Evolutionary conservation across 2,888 invertebrate genomes (phyloP).

Genomic region (Macrostomum cliftonense): DNA sequence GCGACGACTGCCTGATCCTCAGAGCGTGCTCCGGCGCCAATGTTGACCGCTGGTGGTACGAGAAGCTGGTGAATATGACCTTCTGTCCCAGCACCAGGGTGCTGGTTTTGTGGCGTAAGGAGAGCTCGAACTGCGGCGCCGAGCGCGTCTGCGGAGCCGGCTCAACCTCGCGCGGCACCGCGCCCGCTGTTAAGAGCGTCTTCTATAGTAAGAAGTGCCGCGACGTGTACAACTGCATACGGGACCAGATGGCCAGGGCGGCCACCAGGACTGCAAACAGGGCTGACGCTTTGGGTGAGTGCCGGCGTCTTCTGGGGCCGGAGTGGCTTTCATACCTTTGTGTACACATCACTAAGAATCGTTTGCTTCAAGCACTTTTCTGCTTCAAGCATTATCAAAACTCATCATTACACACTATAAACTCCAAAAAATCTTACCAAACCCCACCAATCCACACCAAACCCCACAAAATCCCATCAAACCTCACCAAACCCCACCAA

Average conservation of each 20-base stretch:
- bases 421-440: too few species aligned
- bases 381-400: too few species aligned
- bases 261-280: conserved; percentile 43
- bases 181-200: not conserved
- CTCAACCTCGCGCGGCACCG: not conserved
- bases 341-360: too few species aligned
- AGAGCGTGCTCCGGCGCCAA: conserved; percentile 40
- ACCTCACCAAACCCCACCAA: too few species aligned
- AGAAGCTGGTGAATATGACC: conserved; percentile 93
- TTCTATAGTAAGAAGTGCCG: not conserved
- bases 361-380: too few species aligned
- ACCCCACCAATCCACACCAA: too few species aligned
- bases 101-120: conserved; percentile 78
- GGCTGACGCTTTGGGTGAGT: too few species aligned
- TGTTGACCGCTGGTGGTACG: conserved; percentile 80
- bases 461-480: too few species aligned
- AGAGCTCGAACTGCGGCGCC: not conserved
- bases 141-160: too few species aligned
- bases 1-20: conserved; percentile 62
- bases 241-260: conserved; percentile 84
- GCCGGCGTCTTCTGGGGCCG: too few species aligned
- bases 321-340: too few species aligned
- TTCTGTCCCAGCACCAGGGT: conserved; percentile 95
- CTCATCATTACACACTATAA: too few species aligned
- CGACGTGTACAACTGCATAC: conserved; percentile 47